Evolutionary conservation across 2,113 vertebrate genomes (phyloP).

Genomic region (Zosterops lateralis): DNA sequence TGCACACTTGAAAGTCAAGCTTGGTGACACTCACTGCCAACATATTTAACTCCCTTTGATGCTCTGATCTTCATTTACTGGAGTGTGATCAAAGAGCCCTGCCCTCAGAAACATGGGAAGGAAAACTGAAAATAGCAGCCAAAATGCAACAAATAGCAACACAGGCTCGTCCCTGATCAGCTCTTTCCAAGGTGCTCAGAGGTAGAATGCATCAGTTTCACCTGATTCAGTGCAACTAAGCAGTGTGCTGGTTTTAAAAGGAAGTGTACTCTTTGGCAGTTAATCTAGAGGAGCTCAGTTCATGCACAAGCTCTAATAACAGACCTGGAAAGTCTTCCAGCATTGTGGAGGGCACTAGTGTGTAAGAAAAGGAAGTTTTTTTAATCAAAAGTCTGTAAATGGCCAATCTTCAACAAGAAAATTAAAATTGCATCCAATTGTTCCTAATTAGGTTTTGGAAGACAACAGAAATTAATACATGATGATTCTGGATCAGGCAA

Average conservation of each 20-base stretch:
- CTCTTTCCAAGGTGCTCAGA: not conserved
- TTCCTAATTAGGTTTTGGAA: not conserved
- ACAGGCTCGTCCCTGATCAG: not conserved
- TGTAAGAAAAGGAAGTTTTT: not conserved
- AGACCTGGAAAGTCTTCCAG: not conserved
- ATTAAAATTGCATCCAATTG: not conserved
- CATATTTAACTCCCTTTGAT: conserved; percentile 56
- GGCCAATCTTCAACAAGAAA: not conserved
- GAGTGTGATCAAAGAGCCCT: conserved; percentile 41
- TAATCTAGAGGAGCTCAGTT: not conserved
- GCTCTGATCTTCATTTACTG: conserved; percentile 51
- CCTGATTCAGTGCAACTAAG: not conserved
- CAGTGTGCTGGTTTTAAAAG: not conserved
- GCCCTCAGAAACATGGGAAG: not conserved
- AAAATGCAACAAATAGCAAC: not conserved
- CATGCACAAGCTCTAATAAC: not conserved
- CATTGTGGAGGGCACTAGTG: not conserved
- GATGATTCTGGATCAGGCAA: not conserved
- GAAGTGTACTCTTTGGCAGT: not conserved
- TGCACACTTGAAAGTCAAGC: conserved; percentile 37
- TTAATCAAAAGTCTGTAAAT: not conserved
- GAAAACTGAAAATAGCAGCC: conserved; percentile 24
- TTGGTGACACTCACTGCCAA: conserved; percentile 26
- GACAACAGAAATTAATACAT: not conserved
- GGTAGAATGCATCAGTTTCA: not conserved